phyloP scores from a whole-genome alignment of 2,888 invertebrate genomes.

The Sinhomidia bicolor region DNA sequence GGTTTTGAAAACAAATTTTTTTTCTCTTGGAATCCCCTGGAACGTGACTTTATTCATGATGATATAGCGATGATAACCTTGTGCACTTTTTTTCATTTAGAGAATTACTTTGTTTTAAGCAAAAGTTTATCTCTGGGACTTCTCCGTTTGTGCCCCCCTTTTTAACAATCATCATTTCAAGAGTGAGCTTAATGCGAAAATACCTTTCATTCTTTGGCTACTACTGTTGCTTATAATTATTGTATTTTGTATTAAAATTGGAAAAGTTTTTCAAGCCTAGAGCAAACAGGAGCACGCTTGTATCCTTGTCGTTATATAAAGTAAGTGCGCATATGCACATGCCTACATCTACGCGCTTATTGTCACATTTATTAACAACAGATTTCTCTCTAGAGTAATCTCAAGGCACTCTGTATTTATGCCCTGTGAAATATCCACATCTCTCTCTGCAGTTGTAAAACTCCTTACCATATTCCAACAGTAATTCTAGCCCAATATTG shows the following conservation, averaged over 20 bases:
- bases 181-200: neutral
- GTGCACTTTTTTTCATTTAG: neutral
- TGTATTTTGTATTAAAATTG: constrained; percentile 56
- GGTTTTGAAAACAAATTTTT: neutral
- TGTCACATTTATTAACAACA: neutral
- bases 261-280: constrained; percentile 39
- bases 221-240: neutral
- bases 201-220: neutral
- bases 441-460: neutral
- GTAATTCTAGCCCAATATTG: neutral
- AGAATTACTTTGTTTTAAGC: constrained; percentile 6
- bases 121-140: neutral
- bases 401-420: no score
- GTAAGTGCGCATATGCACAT: no score
- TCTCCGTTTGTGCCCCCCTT: neutral
- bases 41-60: constrained; percentile 6
- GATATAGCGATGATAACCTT: neutral
- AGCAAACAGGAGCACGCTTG: neutral
- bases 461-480: neutral
- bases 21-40: neutral
- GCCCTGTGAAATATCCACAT: neutral
- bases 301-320: neutral
- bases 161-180: neutral
- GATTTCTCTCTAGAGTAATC: no score
- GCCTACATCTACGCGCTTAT: neutral